Percentiles rank a stretch among this genome's conserved stretches.
Evolutionary conservation across 1,140 invertebrate genomes (phyloP).

Genomic region (Sycophila sp.): DNA sequence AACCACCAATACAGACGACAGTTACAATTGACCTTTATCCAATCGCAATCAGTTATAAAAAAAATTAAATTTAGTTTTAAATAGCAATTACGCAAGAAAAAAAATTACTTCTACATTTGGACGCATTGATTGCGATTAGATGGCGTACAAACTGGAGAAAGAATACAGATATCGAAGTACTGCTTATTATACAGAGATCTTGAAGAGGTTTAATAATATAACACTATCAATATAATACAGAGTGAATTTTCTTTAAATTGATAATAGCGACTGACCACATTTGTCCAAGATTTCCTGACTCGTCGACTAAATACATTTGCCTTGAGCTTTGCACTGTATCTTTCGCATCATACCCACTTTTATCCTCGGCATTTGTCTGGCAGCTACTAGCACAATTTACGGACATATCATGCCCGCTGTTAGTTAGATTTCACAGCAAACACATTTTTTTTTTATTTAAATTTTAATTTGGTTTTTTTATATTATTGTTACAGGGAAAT

Average conservation of each 20-base stretch:
- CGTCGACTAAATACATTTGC: constrained; percentile 58
- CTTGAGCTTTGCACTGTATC: constrained; percentile 55
- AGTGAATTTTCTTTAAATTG: constrained; percentile 7
- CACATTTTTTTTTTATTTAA: neutral
- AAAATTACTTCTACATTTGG: no score
- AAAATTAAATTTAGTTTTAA: no score
- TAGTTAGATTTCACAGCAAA: constrained; percentile 33
- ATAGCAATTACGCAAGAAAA: no score
- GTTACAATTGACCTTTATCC: no score
- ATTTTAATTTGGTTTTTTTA: neutral
- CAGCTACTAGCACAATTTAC: constrained; percentile 50
- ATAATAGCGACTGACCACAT: constrained; percentile 57
- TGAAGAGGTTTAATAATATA: no score
- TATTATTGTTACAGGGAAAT: no score
- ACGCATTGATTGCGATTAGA: neutral
- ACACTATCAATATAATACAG: constrained; percentile 16
- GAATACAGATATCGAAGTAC: no score
- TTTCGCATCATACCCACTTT: constrained; percentile 56
- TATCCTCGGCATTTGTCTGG: constrained; percentile 56
- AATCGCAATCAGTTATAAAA: no score
- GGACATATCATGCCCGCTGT: constrained; percentile 46
- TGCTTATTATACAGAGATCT: no score
- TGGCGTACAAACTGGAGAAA: no score
- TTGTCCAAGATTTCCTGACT: constrained; percentile 57
- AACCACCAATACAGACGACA: neutral